Evolutionary conservation across 1,140 invertebrate genomes (phyloP).

Genomic region (Thereuonema tuberculata): DNA sequence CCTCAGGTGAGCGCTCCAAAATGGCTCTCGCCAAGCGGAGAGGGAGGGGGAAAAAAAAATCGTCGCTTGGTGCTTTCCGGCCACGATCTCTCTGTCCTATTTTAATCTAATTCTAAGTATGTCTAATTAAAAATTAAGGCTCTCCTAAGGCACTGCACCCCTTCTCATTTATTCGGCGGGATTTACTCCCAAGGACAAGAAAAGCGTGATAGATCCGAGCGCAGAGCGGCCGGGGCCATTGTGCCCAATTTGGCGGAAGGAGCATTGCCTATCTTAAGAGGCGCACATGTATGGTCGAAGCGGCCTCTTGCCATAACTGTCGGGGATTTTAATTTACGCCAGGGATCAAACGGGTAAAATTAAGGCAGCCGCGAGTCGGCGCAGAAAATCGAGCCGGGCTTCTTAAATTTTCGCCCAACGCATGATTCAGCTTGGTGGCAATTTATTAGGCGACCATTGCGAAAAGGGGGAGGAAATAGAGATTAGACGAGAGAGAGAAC

Average conservation of each 20-base stretch:
- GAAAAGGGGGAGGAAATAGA: too few relatives aligned
- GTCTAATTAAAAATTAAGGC: conserved; percentile 4
- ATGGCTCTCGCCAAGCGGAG: too few relatives aligned
- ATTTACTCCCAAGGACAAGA: not conserved
- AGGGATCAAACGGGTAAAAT: not conserved
- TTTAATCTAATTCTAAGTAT: conserved; percentile 5
- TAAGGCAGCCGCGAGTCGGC: too few relatives aligned
- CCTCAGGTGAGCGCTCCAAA: too few relatives aligned
- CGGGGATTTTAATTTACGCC: not conserved
- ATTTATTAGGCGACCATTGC: too few relatives aligned
- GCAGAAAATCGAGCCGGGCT: too few relatives aligned
- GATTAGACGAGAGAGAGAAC: too few relatives aligned
- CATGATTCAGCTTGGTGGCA: too few relatives aligned
- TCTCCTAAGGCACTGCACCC: not conserved
- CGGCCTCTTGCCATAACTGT: not conserved
- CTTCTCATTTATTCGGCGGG: not conserved
- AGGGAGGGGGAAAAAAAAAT: not conserved
- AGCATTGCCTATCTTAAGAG: not conserved
- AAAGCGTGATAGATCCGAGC: not conserved
- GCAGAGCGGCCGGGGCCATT: not conserved
- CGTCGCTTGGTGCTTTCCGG: not conserved
- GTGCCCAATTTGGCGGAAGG: conserved; percentile 1
- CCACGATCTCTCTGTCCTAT: not conserved
- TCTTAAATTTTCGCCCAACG: too few relatives aligned
- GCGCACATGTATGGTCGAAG: not conserved